Evolutionary conservation across 35 echinoderm and acorn worm species (phyloP).

Genomic region (Ophiothrix spiculata): DNA sequence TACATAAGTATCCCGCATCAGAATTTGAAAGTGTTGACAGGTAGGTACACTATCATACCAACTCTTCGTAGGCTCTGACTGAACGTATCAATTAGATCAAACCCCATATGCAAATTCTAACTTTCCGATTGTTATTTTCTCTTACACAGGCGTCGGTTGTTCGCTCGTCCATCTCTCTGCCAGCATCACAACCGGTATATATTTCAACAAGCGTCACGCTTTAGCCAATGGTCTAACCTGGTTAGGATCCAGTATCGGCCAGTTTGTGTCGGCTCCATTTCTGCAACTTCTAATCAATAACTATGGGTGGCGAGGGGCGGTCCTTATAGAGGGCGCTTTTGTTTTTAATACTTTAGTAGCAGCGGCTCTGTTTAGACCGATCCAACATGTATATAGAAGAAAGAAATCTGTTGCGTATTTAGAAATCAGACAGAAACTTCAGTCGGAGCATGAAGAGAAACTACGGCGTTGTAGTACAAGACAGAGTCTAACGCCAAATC

Average conservation of each 20-base stretch:
- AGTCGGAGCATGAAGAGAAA: neutral
- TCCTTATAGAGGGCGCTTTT: slow-evolving; percentile 31
- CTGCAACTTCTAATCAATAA: slow-evolving; percentile 8
- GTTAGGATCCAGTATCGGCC: slow-evolving; percentile 7
- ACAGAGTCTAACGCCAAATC: neutral
- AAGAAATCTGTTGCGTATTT: neutral
- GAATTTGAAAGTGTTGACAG: no score
- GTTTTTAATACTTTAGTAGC: slow-evolving; percentile 13
- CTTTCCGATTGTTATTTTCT: no score
- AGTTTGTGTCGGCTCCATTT: slow-evolving; percentile 38
- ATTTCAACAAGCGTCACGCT: slow-evolving; percentile 32
- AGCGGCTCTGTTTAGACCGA: slow-evolving; percentile 32
- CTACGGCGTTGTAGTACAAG: neutral
- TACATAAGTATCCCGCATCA: no score
- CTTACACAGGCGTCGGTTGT: neutral
- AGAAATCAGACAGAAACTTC: neutral
- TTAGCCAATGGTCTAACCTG: slow-evolving; percentile 30
- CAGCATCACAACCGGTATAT: neutral
- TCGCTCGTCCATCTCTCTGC: neutral
- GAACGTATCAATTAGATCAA: no score
- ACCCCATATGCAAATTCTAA: no score
- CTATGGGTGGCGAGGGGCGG: slow-evolving; percentile 56
- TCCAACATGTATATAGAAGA: neutral
- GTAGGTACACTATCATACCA: no score
- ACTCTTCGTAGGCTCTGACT: no score